A percentile compares a stretch with the other conserved stretches of the same genome.
Evolutionary conservation across 2,113 vertebrate genomes (phyloP).

Genomic region (Telmatochromis sp.): DNA sequence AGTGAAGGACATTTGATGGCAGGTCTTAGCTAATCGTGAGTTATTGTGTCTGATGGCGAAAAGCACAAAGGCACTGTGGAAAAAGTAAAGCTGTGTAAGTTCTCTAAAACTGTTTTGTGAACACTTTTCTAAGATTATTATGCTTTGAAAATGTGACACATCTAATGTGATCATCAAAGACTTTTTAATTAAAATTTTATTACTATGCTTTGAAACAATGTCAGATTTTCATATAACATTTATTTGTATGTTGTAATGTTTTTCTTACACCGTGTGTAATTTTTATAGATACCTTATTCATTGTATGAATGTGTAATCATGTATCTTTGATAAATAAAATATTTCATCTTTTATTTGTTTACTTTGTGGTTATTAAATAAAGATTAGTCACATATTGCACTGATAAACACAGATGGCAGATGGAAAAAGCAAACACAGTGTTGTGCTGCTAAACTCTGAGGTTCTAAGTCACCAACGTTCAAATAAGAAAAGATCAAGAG

Average conservation of each 20-base stretch:
- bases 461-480: background rate
- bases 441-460: background rate
- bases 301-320: background rate
- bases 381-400: background rate
- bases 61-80: background rate
- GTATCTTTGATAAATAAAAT: background rate
- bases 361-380: background rate
- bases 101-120: background rate
- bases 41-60: background rate
- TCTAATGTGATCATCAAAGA: background rate
- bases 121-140: background rate
- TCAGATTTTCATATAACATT: background rate
- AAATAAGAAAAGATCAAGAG: background rate
- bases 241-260: background rate
- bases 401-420: background rate
- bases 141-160: background rate
- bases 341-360: background rate
- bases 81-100: background rate
- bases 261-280: background rate
- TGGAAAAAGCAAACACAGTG: background rate
- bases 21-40: background rate
- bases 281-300: background rate
- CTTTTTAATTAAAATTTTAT: background rate
- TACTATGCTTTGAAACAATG: background rate
- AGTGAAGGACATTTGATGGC: background rate